phyloP scores from a whole-genome alignment of 2,113 vertebrate species.

The Menura novaehollandiae region DNA sequence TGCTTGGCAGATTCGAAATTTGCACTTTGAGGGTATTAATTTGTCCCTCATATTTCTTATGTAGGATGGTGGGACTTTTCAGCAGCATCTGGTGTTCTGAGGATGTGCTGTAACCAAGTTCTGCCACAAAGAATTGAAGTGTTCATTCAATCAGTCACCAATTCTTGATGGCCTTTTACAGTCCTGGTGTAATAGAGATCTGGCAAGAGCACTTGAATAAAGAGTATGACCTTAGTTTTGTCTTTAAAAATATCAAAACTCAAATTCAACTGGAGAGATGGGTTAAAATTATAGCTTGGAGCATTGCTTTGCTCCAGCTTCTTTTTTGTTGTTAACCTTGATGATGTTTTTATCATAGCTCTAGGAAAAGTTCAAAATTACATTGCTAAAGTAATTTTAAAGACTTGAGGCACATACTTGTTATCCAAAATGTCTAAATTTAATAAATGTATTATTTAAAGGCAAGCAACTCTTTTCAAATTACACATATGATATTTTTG shows the following conservation, averaged over 20 bases:
- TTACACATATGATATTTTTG: not conserved
- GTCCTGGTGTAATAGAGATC: not conserved
- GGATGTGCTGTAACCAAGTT: not conserved
- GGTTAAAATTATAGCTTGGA: not conserved
- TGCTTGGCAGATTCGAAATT: not conserved
- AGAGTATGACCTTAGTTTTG: not conserved
- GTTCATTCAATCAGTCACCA: not conserved
- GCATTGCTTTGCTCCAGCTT: slow-evolving; percentile 1
- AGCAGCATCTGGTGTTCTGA: not conserved
- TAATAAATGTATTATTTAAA: not conserved
- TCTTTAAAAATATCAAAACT: not conserved
- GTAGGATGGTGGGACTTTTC: not conserved
- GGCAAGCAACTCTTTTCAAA: not conserved
- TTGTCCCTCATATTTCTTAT: not conserved
- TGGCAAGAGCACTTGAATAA: not conserved
- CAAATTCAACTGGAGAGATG: not conserved
- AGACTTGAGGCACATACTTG: not conserved
- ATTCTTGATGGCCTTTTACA: not conserved
- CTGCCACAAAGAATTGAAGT: not conserved
- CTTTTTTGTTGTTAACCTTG: not conserved
- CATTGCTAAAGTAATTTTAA: not conserved
- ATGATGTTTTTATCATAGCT: slow-evolving; percentile 30
- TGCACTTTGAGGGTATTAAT: not conserved
- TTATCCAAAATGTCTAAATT: not conserved
- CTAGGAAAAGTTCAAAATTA: slow-evolving; percentile 16